Base-by-base conservation (phyloP, 2,797 vertebrate species). In the Myripristis jacobus region DNA sequence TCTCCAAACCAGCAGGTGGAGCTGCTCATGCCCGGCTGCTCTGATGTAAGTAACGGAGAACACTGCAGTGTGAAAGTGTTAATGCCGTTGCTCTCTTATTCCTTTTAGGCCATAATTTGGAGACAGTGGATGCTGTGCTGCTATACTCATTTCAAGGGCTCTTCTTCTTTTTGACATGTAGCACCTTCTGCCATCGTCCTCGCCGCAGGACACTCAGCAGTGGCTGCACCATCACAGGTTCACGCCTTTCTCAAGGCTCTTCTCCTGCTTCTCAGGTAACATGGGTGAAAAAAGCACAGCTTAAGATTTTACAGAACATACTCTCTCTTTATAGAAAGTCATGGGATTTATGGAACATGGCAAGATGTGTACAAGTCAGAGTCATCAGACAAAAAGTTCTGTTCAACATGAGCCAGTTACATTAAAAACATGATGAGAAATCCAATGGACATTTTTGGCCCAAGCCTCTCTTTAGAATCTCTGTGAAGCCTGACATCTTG, bases 191-290 rank as follows among this genome's bases (percentile, higher is more conserved):
- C 95, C 96, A 2, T 95, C 95, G 13, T 93, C 95, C 78, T 95
- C 95, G 61, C 96, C 93, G 77, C 96, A 97, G 91, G 96, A 98
- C 10, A 94, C 94, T 66, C 97, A 97, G 92, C 96, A 96, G 89
- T 99, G 97, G 97, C 95, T 98, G 69, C 94, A 95, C 74, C 95
- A 92, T 47, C 95, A 98, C 90, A 92, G 97, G 84, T 98, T 99
- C 93, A 95, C 96, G 4, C 95, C 96, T 75, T 96, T 96, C 91
- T 96, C 95, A 84, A 92, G 95, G 78, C 93, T 97, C 86, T 97
- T 99, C 75, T 94, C 94, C 91, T 97, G 94, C 92, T 99, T 98
- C 94, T 96, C 96, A 66, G 97, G 97, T 98, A 93, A 88, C 2
- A 0, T 0, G 1, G 61, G 1, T 4, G 15, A 36, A 44, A 31